A percentile compares a stretch with the other conserved stretches of the same genome.
Evolutionary conservation across 1,140 invertebrate species (phyloP).

Genomic region (Fopius arisanus): DNA sequence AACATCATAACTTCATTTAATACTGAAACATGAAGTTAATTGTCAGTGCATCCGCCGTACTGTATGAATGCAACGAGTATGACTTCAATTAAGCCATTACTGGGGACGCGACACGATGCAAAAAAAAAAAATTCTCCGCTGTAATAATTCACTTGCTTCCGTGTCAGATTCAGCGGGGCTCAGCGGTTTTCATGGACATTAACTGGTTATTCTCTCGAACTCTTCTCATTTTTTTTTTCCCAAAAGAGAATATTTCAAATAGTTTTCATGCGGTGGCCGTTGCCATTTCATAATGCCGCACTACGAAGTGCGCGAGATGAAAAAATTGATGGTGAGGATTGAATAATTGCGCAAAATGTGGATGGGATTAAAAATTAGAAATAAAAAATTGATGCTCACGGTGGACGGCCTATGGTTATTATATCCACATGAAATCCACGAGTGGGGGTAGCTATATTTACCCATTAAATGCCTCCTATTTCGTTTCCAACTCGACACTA

Average conservation of each 20-base stretch:
- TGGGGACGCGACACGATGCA: not conserved
- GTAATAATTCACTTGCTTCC: conserved; percentile 21
- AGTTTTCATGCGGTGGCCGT: not conserved
- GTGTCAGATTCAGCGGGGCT: conserved; percentile 6
- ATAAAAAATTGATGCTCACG: too few species aligned
- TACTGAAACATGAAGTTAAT: conserved; percentile 8
- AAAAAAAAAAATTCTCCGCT: conserved; percentile 16
- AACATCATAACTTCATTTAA: not conserved
- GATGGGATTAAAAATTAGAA: too few species aligned
- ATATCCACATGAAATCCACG: not conserved
- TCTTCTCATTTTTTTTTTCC: not conserved
- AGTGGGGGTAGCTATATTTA: not conserved
- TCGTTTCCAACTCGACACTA: not conserved
- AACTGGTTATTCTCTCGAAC: not conserved
- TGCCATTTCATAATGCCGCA: not conserved
- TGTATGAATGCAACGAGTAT: conserved; percentile 2
- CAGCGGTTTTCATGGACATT: not conserved
- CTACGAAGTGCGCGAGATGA: not conserved
- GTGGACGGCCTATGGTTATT: not conserved
- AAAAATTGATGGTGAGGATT: not conserved
- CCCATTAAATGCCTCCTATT: not conserved
- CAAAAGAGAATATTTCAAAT: not conserved
- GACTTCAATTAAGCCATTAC: conserved; percentile 28
- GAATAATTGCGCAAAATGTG: too few species aligned
- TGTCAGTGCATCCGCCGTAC: conserved; percentile 2